Percentiles rank a stretch among this genome's conserved stretches.
Evolutionary conservation across 1,140 invertebrate species (phyloP).

Genomic region (Mylabris phalerata): DNA sequence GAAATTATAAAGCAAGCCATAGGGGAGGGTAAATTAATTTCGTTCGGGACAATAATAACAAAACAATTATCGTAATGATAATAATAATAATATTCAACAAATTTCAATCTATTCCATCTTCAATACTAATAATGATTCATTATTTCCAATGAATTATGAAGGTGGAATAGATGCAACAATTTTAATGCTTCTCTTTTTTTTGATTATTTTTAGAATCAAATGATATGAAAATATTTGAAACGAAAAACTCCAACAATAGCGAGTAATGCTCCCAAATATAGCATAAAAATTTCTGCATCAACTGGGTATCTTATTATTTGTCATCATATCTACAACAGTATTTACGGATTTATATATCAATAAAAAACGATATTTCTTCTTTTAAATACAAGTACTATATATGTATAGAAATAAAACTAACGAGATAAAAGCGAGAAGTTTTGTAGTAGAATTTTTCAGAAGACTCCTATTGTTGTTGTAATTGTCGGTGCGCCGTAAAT

Average conservation of each 20-base stretch:
- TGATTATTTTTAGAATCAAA: not conserved
- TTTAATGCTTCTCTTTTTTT: too few relatives aligned
- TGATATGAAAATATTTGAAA: constrained; percentile 3
- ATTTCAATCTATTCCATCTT: constrained; percentile 6
- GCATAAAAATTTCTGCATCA: constrained; percentile 6
- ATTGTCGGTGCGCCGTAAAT: not conserved
- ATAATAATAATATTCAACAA: not conserved
- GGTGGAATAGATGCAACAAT: constrained; percentile 1
- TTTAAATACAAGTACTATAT: too few relatives aligned
- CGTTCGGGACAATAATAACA: not conserved
- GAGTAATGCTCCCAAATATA: constrained; percentile 33
- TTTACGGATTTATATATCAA: too few relatives aligned
- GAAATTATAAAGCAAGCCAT: too few relatives aligned
- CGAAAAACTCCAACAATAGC: constrained; percentile 26
- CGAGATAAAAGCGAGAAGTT: too few relatives aligned
- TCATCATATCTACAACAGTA: too few relatives aligned
- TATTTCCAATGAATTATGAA: not conserved
- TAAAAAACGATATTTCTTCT: too few relatives aligned
- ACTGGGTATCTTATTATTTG: constrained; percentile 18
- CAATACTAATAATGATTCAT: constrained; percentile 9
- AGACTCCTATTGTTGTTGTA: too few relatives aligned
- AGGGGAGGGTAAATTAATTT: too few relatives aligned
- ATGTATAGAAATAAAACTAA: too few relatives aligned
- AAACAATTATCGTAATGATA: not conserved
- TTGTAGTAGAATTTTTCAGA: too few relatives aligned